Conservation (phyloP, 2,797 vertebrate genomes). For the Sebastes umbrosus region DNA sequence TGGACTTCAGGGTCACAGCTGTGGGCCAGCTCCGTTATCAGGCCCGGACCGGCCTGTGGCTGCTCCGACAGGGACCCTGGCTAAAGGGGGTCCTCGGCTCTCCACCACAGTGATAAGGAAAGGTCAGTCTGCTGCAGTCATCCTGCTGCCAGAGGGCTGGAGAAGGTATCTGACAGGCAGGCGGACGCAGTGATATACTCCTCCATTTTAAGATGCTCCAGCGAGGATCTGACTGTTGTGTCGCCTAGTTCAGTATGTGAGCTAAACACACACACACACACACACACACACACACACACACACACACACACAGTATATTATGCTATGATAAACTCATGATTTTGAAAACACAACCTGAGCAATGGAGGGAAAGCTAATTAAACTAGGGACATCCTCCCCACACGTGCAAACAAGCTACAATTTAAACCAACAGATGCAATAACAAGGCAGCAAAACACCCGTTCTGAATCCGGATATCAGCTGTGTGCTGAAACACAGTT, state of each 20-base stretch:
- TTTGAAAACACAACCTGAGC: background rate
- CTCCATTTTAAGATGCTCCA: slow-evolving; percentile 49
- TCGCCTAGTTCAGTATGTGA: slow-evolving; percentile 74
- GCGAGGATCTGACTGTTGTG: background rate
- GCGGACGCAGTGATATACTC: slow-evolving; percentile 30
- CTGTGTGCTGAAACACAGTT: no score
- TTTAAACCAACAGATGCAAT: background rate
- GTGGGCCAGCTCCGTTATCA: slow-evolving; percentile 79
- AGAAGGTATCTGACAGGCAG: slow-evolving; percentile 25
- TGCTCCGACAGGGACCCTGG: slow-evolving; percentile 74
- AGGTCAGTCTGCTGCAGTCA: slow-evolving; percentile 73
- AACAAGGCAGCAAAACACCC: no score
- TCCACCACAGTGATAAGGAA: slow-evolving; percentile 82
- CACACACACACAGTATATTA: slow-evolving; percentile 75
- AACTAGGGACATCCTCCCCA: background rate
- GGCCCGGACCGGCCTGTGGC: slow-evolving; percentile 66
- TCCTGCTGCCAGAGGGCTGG: slow-evolving; percentile 71
- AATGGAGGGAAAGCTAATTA: background rate
- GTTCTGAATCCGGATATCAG: no score
- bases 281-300: slow-evolving; percentile 76
- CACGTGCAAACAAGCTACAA: background rate
- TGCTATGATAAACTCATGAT: background rate
- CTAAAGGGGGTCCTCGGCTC: slow-evolving; percentile 72
- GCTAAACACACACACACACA: slow-evolving; percentile 83
- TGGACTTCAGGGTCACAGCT: slow-evolving; percentile 78